These are phyloP conservation scores for Podarcis muralis DNA, from an alignment of 2,113 vertebrate species.

Conservation along the genomic window DNA sequence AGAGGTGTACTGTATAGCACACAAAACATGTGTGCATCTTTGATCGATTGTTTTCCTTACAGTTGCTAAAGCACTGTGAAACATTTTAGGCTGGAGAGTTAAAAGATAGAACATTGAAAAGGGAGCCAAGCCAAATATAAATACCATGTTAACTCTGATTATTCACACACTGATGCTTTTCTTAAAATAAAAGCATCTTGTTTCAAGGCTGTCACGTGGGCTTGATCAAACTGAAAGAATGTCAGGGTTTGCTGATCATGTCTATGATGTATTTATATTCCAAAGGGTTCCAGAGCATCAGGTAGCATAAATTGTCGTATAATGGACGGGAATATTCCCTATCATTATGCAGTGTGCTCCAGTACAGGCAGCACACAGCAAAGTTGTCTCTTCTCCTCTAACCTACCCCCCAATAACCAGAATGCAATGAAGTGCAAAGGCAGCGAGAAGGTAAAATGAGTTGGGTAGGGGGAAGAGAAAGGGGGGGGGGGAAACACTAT, in stretches of 20 bases:
- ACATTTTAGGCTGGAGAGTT: background rate
- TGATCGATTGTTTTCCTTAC: background rate
- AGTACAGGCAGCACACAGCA: constrained; percentile 20
- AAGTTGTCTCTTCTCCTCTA: background rate
- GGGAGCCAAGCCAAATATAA: background rate
- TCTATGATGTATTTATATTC: constrained; percentile 25
- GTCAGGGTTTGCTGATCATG: constrained; percentile 4
- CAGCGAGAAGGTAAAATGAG: constrained; percentile 20
- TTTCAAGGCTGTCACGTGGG: background rate
- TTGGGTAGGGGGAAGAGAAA: constrained; percentile 18
- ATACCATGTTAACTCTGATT: background rate
- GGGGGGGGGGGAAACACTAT: background rate
- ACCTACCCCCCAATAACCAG: constrained; percentile 1
- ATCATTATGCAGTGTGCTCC: constrained; percentile 36
- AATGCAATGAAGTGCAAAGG: constrained; percentile 38
- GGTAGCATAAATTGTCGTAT: background rate
- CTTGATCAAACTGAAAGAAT: background rate
- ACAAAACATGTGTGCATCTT: too few relatives aligned
- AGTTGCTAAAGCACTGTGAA: background rate
- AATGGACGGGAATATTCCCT: background rate
- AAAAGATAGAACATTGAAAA: background rate
- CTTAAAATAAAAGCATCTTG: background rate
- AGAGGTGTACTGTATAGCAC: background rate
- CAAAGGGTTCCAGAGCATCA: background rate
- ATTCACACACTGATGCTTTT: background rate